Base-by-base conservation (phyloP, 2,113 vertebrate species). In the Athene cunicularia region DNA sequence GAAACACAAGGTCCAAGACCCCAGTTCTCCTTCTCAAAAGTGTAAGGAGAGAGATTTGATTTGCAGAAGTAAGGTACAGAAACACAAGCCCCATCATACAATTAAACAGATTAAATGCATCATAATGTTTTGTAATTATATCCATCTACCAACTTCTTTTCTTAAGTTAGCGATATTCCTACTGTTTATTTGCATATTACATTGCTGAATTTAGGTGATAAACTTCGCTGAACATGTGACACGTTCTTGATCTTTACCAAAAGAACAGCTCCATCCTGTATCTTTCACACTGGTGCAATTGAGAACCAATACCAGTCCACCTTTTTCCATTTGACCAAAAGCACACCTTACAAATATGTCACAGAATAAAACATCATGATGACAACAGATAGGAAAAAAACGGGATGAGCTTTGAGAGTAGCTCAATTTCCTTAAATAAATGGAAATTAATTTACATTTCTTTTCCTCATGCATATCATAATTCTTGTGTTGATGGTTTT, bases 351-450 rank as follows among this genome's bases (percentile, higher is more conserved):
- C 32, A 87, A 79, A 37, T 67, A 89, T 59, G 19, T 35, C 75
- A 93, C 35, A 60, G 37, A 74, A 75, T 14, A 79, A 80, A 90
- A 52, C 3, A 86, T 4, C 17, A 77, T 7, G 0, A 64, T 19
- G 11, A 76, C 15, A 86, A 67, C 41, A 60, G 8, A 9, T n/a
- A 83, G 53, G 8, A 9, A 60, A 71, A 90, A 55, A 80, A 67
- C n/a, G 37, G 11, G 5, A 47, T 0, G 3, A 81, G 28, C 4
- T 88, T 35, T 62, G n/a, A 60, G 7, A 91, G 18, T 33, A 68
- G 33, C 20, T 87, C 39, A 55, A 26, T 35, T 27, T 71, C 9
- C 33, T 81, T 79, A 95, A 93, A 94, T 19, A 81, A 86, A 50
- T 7, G 9, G 19, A 70, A 96, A n/a, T 30, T 55, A 59, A 72